Conservation (phyloP, 1,140 invertebrate genomes). For the Acromyrmex echinatior region DNA sequence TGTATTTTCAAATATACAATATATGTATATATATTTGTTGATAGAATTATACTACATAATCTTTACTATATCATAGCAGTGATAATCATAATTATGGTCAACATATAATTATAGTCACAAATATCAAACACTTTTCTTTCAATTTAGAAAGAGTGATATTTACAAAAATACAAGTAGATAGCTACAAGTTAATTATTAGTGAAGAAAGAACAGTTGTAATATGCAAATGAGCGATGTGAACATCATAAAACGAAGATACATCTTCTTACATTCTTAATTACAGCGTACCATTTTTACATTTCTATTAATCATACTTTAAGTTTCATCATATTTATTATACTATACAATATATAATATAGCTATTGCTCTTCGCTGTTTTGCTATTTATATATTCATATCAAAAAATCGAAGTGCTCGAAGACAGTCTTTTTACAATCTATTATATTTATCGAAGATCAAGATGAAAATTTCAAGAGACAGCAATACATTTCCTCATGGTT, state of each 20-base stretch:
- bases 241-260: not conserved
- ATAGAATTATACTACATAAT: too few species aligned
- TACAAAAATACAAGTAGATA: not conserved
- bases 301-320: not conserved
- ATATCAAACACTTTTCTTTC: too few species aligned
- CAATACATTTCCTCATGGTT: not conserved
- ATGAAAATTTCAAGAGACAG: not conserved
- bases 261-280: conserved; percentile 11
- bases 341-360: not conserved
- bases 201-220: not conserved
- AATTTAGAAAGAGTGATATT: not conserved
- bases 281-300: not conserved
- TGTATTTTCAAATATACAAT: too few species aligned
- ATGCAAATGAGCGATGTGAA: not conserved
- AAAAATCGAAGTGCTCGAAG: conserved; percentile 6
- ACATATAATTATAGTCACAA: too few species aligned
- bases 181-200: not conserved
- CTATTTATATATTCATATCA: conserved; percentile 4
- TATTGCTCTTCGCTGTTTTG: not conserved
- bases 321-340: not conserved
- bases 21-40: too few species aligned
- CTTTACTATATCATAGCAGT: too few species aligned
- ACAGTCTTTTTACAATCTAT: not conserved
- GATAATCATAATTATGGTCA: too few species aligned
- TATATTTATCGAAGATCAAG: not conserved